Base-by-base conservation (phyloP, 2,113 vertebrate species). In the Gobius niger region DNA sequence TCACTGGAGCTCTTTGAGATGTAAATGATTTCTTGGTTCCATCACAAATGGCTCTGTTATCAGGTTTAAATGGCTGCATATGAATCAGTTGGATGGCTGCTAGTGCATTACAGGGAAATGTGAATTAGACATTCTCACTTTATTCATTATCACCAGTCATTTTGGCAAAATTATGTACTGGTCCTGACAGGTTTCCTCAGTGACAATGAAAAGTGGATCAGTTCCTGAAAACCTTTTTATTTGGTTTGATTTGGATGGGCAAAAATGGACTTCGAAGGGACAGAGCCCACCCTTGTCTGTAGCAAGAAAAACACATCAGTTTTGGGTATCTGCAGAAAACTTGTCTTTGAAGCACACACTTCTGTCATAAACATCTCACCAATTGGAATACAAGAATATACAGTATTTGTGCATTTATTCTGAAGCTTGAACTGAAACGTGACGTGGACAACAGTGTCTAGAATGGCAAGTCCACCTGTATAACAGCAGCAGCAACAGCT, bases 1-100 rank as follows among this genome's bases (percentile, higher is more conserved):
- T 56, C 64, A 63, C 16, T 62, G 65, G 19, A 68, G 66, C 80
- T 67, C 73, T 67, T 82, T 74, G 72, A 67, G 62, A 82, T 77
- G 76, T 79, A 72, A 79, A 80, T 82, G n/a, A 82, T 71, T 77
- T 63, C 62, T 1, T 9, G 18, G 75, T 67, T 68, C 46, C 24
- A 3, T 11, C 75, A 76, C 78, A 84, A 72, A 66, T n/a, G 14
- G 61, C 50, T 15, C 8, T 44, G 65, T 59, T 70, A 71, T 76
- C 73, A 70, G 63, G 9, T 3, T 8, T 10, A 9, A 57, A 2
- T 5, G 41, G 41, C 65, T 72, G 16, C 60, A 10, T 60, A 51
- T 49, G 59, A 73, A 68, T 62, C 60, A 49, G 67, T 68, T 62
- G 47, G 42, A 40, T 18, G 65, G 60, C 51, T 70, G 0, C n/a